A percentile compares a stretch with the other conserved stretches of the same genome.
Evolutionary conservation across 2,797 vertebrate species (phyloP).

Genomic region (Morelia viridis): DNA sequence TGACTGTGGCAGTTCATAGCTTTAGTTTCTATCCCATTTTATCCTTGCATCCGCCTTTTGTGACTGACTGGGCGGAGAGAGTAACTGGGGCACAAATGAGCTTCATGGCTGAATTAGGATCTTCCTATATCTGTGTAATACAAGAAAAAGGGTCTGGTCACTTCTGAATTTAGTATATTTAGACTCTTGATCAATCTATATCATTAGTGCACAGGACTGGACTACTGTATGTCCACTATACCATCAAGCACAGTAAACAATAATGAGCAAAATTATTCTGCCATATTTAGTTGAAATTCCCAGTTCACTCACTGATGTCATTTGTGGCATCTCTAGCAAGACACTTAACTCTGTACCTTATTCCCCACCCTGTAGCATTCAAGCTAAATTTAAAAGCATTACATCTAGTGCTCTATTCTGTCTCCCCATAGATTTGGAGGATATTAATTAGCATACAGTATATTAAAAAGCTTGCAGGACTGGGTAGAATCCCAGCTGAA

Average conservation of each 20-base stretch:
- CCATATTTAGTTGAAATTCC: background rate
- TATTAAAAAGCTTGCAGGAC: background rate
- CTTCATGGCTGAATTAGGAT: background rate
- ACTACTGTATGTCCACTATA: background rate
- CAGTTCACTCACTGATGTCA: background rate
- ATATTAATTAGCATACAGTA: background rate
- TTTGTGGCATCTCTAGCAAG: background rate
- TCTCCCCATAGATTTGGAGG: background rate
- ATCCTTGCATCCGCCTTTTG: background rate
- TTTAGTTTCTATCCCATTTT: background rate
- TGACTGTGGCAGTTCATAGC: background rate
- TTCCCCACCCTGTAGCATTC: background rate
- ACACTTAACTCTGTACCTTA: background rate
- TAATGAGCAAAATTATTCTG: background rate
- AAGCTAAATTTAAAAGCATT: background rate
- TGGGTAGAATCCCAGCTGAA: slow-evolving; percentile 4
- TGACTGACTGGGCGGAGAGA: background rate
- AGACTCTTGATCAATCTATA: background rate
- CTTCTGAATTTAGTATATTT: background rate
- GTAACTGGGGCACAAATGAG: background rate
- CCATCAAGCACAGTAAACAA: background rate
- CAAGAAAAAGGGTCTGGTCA: background rate
- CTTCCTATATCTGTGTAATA: background rate
- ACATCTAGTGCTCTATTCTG: background rate
- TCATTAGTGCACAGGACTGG: background rate